phyloP scores from a whole-genome alignment of 1,140 invertebrate species.

The Grapholita molesta region DNA sequence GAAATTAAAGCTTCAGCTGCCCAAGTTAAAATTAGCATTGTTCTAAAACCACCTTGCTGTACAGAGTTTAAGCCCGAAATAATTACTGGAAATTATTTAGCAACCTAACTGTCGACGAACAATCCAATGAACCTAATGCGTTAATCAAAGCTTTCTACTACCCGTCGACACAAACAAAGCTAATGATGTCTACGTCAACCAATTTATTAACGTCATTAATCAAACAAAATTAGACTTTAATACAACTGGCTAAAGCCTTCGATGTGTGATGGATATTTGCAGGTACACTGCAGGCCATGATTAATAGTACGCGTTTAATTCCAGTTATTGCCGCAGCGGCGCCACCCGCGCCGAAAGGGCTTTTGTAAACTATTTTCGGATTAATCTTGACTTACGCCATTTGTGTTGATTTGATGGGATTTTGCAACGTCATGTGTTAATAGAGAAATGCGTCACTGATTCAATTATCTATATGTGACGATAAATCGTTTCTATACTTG shows the following conservation, averaged over 20 bases:
- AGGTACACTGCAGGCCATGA: slow-evolving; percentile 39
- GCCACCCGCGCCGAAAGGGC: slow-evolving; percentile 28
- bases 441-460: not conserved
- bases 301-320: slow-evolving; percentile 56
- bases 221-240: not conserved
- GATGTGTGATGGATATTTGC: not conserved
- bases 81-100: not conserved
- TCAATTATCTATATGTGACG: not conserved
- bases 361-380: slow-evolving; percentile 27
- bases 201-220: not conserved
- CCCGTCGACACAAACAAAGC: slow-evolving; percentile 34
- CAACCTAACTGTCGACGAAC: not conserved
- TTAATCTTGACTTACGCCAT: slow-evolving; percentile 13
- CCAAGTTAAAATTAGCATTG: too few species aligned
- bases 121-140: not conserved
- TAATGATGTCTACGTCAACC: slow-evolving; percentile 39
- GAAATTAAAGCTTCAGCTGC: not conserved
- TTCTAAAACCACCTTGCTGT: not conserved
- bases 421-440: slow-evolving; percentile 3
- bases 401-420: slow-evolving; percentile 15
- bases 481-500: not conserved
- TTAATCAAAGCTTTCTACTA: not conserved
- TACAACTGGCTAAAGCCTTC: not conserved
- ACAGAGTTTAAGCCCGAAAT: not conserved
- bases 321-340: slow-evolving; percentile 55